Conservation (phyloP, 2,888 invertebrate species). For the Halictus ligatus region DNA sequence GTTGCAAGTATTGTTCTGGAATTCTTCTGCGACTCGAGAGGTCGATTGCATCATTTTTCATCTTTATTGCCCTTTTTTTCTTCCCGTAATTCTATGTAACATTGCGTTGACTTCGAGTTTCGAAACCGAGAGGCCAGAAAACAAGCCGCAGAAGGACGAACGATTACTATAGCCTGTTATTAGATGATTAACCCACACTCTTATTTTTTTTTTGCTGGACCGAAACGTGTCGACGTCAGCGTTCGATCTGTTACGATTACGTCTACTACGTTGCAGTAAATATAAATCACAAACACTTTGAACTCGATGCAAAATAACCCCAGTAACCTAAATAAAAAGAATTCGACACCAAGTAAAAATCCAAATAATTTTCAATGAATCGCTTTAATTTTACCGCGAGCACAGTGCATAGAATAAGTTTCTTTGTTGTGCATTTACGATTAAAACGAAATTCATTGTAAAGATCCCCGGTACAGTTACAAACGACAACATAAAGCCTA, state of each 20-base stretch:
- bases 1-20: neutral
- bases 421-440: neutral
- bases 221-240: conserved; percentile 5
- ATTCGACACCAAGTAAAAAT: no score
- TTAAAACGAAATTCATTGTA: no score
- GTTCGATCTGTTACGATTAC: conserved; percentile 21
- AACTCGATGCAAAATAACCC: no score
- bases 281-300: no score
- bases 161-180: conserved; percentile 5
- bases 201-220: neutral
- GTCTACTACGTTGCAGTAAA: neutral
- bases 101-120: neutral
- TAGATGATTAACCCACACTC: conserved; percentile 30
- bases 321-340: no score
- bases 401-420: no score
- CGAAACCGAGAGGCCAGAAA: conserved; percentile 24
- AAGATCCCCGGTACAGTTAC: neutral
- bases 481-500: neutral
- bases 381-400: no score
- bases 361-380: no score
- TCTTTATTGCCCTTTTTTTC: neutral
- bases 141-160: conserved; percentile 10
- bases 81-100: neutral
- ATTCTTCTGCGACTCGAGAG: neutral
- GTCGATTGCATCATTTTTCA: neutral